These are phyloP conservation scores for Todiramphus saurophagus DNA, from an alignment of 2,113 vertebrate species.

Conservation along the genomic window DNA sequence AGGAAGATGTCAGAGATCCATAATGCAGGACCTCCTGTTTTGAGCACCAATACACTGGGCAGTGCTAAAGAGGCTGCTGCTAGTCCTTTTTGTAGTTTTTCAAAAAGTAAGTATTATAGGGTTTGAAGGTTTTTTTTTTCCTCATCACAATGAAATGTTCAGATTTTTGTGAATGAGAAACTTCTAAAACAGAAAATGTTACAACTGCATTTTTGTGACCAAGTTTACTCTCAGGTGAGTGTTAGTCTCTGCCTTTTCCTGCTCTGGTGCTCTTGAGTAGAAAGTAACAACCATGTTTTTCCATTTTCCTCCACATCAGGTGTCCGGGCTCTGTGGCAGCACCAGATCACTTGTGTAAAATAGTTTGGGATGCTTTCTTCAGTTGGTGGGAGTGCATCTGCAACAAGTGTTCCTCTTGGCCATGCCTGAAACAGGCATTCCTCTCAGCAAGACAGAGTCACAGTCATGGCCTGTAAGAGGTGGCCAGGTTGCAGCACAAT, in stretches of 20 bases:
- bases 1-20: slow-evolving; percentile 17
- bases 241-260: background rate
- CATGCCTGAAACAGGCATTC: fast-evolving
- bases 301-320: background rate
- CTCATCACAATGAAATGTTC: background rate
- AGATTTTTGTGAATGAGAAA: background rate
- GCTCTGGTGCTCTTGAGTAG: background rate
- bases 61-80: background rate
- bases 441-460: background rate
- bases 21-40: slow-evolving; percentile 41
- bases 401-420: fast-evolving
- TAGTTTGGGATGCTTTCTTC: background rate
- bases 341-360: background rate
- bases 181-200: background rate
- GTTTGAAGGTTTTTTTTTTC: background rate
- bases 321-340: background rate
- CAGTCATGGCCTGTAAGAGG: background rate
- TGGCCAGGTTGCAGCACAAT: background rate
- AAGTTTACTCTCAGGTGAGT: background rate
- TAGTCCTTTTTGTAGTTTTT: background rate
- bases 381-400: background rate
- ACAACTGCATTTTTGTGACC: background rate
- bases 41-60: background rate
- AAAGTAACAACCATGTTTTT: background rate
- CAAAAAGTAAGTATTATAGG: background rate